Base-by-base conservation (phyloP, 2,113 vertebrate genomes). In the Terrapene triunguis region DNA sequence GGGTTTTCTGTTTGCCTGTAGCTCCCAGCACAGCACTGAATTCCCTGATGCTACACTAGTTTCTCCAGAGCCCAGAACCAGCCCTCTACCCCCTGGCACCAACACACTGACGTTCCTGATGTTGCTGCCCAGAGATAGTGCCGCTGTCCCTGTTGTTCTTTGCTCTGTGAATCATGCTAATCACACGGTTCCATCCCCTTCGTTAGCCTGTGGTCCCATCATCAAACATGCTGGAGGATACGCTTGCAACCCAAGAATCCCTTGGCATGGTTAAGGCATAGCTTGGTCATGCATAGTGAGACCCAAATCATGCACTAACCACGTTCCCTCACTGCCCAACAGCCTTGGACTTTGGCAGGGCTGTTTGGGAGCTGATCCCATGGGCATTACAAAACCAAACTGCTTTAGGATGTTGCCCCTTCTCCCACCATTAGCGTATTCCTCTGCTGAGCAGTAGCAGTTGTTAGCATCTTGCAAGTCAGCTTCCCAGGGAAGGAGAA, bases 251-350 rank as follows among this genome's bases (percentile, higher is more conserved):
- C 65, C 11, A 35, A 21, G n/a, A 69, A 22, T 72, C 65, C 65
- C 65, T 72, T 19, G 25, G 25, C 38, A 42, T 47, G 38, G 22
- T 78, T 44, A 44, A 78, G 44, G 13, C 74, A 78, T 29, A 78
- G 44, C 74, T 78, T 78, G 74, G 21, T 42, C 38, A 42, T 35
- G 10, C 17, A 38, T 35, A 42, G 72, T 47, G 22, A 25, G 24
- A 14, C 48, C 51, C 50, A 82, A 76, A 44, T 51, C 81, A 2
- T 80, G 0, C 22, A 50, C 29, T n/a, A 44, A 51, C 51, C 59
- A 10, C 0, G 0, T 78, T 57, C 3, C 53, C 47, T n/a, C 50
- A 35, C 27, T 53, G 3, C 11, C 1, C 0, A 4, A 47, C 59
- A 76, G 32, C 72, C 80, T 65, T 32, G 80, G 80, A 54, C 54